Conservation (phyloP, 1,140 invertebrate genomes). For the Mercenaria mercenaria region DNA sequence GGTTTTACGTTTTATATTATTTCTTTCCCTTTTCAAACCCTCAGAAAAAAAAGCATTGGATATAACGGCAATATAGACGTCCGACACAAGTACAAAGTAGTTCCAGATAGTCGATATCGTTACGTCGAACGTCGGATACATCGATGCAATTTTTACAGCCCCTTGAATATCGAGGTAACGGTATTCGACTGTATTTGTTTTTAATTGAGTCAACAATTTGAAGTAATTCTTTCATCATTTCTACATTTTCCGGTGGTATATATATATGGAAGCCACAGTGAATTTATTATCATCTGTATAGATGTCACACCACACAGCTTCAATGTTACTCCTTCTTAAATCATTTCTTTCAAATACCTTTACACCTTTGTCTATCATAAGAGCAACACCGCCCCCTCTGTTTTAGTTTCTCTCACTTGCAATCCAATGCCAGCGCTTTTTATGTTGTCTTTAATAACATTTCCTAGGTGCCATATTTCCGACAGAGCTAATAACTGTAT, state of each 20-base stretch:
- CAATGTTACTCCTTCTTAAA: neutral
- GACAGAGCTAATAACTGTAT: neutral
- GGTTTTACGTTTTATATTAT: too few species aligned
- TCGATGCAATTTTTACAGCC: too few species aligned
- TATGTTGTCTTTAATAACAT: neutral
- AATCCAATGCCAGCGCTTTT: neutral
- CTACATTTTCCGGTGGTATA: neutral
- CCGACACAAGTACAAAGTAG: too few species aligned
- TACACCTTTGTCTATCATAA: conserved; percentile 2
- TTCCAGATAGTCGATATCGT: too few species aligned
- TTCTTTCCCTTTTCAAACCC: too few species aligned
- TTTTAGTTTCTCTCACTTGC: neutral
- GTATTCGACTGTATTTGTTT: too few species aligned
- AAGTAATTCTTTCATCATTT: neutral
- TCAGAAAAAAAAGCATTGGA: too few species aligned
- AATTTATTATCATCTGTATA: neutral
- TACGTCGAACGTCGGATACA: too few species aligned
- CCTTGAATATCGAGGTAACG: too few species aligned
- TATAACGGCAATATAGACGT: too few species aligned
- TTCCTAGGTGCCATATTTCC: conserved; percentile 13
- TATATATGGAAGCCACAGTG: neutral
- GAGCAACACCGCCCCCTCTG: neutral
- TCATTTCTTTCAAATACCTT: conserved; percentile 43
- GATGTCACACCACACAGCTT: conserved; percentile 11
- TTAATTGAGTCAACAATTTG: neutral